Conservation (phyloP, 2,797 vertebrate species). For the Crossoptilon crossoptilon region DNA sequence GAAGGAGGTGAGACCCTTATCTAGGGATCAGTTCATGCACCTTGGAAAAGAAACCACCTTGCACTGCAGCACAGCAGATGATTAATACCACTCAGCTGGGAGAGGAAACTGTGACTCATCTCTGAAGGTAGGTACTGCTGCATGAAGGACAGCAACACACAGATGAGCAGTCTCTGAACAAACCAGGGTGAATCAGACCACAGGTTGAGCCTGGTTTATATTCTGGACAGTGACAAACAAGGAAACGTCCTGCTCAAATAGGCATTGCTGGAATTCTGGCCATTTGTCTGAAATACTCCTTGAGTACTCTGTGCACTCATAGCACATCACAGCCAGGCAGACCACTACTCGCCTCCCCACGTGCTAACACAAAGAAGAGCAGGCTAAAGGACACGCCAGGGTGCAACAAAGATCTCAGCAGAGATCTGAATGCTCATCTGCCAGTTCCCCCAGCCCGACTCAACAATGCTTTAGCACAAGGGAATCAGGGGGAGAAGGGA, state of each 20-base stretch:
- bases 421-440: not conserved
- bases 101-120: not conserved
- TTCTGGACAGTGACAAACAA: not conserved
- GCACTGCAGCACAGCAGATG: not conserved
- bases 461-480: not conserved
- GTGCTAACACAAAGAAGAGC: not conserved
- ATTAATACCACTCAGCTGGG: not conserved
- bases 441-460: not conserved
- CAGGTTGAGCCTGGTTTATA: not conserved
- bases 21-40: accelerated
- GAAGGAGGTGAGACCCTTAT: not conserved
- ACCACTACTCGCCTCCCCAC: not conserved
- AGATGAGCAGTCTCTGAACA: not conserved
- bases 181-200: not conserved
- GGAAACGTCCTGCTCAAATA: not conserved
- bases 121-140: not conserved
- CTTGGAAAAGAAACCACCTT: not conserved
- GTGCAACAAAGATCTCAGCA: not conserved
- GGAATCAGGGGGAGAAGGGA: not conserved
- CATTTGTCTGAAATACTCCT: not conserved
- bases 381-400: not conserved
- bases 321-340: not conserved
- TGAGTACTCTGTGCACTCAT: not conserved
- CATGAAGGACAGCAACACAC: not conserved
- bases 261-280: not conserved